Evolutionary conservation across 2,113 vertebrate genomes (phyloP), one percentile per base, ranked within the genome.

Genomic region (Anolis carolinensis): DNA sequence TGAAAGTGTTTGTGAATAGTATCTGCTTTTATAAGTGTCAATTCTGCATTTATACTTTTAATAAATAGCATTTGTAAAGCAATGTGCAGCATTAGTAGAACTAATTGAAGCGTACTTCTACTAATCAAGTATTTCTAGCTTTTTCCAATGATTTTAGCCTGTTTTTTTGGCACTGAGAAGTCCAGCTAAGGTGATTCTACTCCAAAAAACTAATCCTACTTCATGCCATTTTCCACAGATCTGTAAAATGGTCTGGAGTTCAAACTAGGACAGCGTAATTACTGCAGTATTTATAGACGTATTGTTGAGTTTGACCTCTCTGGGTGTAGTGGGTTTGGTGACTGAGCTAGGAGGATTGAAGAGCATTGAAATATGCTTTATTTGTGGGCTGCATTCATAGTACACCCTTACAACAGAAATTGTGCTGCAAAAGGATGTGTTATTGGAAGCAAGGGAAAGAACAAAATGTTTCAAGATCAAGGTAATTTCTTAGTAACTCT

Each of bases 261-360:
- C 87, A 91, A 1, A 70, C 89, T 27, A 48, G 88, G 91, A 16
- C 91, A 93, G 1, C 0, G 34, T 77, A 78, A 84, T 50, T 63
- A 5, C 55, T 67, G 52, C 67, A 62, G 62, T 63, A 75, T 50
- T 16, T 88, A 62, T 0, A 32, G 92, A 89, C 84, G 14, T 7
- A 21, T 2, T 44, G 23, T 71, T 14, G 5, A 16, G 0, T 55
- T 86, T 62, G 50, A 85, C 78, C 59, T 14, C 9, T 67, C 71
- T 25, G 34, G 0, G 73, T 86, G 48, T 87, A 20, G 8, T 20
- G 52, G 80, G 0, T 25, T 0, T 48, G 72, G 32, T 34, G 92
- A 76, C 72, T 50, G 70, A 89, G 48, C 71, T n/a, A 0, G 65
- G 34, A 25, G 48, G 48, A 79, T 52, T 84, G 82, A 23, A 70